These are phyloP conservation scores for Tenthredo livida DNA, from an alignment of 2,888 invertebrate species.

Conservation along the genomic window DNA sequence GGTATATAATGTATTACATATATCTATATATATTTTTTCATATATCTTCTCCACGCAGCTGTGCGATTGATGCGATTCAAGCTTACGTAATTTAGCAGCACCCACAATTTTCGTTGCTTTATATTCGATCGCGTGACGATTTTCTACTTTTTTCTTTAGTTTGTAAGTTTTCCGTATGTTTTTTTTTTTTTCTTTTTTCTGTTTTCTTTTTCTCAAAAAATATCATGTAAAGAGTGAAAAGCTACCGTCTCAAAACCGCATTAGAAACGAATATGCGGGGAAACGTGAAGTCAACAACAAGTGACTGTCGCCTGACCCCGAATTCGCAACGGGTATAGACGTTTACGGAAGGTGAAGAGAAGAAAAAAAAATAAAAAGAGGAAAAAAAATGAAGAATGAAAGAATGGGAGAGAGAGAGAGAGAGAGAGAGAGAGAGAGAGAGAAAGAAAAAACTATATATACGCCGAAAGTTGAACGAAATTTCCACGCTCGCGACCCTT, in stretches of 20 bases:
- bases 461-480: slow-evolving; percentile 36
- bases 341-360: neutral
- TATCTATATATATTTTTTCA: neutral
- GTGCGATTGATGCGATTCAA: neutral
- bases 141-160: neutral
- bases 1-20: neutral
- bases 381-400: neutral
- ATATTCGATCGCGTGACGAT: neutral
- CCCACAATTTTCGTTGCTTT: neutral
- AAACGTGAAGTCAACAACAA: slow-evolving; percentile 63
- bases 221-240: slow-evolving; percentile 37
- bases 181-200: neutral
- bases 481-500: slow-evolving; percentile 49
- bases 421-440: neutral
- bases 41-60: neutral
- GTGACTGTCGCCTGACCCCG: slow-evolving; percentile 61
- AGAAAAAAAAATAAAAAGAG: neutral
- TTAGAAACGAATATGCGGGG: slow-evolving; percentile 42
- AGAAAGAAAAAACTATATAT: neutral
- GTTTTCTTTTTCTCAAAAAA: neutral
- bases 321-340: slow-evolving; percentile 63
- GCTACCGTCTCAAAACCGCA: slow-evolving; percentile 41
- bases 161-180: neutral
- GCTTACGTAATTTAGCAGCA: slow-evolving; percentile 4
- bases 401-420: neutral